Evolutionary conservation across 1,140 invertebrate genomes (phyloP).

Genomic region (Pteromalus puparum): DNA sequence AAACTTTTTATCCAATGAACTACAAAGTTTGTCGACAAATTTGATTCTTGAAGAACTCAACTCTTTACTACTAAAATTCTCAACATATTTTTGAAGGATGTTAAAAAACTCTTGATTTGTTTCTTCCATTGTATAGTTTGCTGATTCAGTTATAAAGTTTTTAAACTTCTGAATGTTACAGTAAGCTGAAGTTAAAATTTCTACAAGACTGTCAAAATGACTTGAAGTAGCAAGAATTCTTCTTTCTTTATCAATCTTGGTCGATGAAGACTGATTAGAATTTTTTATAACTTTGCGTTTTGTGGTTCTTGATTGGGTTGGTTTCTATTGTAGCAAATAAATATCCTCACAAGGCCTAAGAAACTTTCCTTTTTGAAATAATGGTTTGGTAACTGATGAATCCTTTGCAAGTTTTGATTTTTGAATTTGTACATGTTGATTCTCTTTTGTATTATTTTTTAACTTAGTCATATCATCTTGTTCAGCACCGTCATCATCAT

Average conservation of each 20-base stretch:
- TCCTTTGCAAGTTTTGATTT: neutral
- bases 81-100: neutral
- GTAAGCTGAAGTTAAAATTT: neutral
- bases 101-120: neutral
- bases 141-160: neutral
- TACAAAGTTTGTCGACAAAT: neutral
- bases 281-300: neutral
- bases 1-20: neutral
- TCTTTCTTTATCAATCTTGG: neutral
- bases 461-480: too few relatives aligned
- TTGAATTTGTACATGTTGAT: too few relatives aligned
- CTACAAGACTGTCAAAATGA: neutral
- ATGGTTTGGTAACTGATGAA: neutral
- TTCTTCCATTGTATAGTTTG: neutral
- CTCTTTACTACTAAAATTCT: neutral
- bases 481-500: too few relatives aligned
- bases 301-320: neutral
- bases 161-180: neutral
- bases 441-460: too few relatives aligned
- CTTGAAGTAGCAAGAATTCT: neutral
- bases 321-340: neutral
- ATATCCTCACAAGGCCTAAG: neutral
- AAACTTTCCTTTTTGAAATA: neutral
- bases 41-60: neutral
- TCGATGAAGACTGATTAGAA: neutral